Percentiles rank a stretch among this genome's conserved stretches.
These are phyloP conservation scores for Petrolisthes cinctipes DNA, from an alignment of 2,888 invertebrate genomes.

Conservation along the genomic window DNA sequence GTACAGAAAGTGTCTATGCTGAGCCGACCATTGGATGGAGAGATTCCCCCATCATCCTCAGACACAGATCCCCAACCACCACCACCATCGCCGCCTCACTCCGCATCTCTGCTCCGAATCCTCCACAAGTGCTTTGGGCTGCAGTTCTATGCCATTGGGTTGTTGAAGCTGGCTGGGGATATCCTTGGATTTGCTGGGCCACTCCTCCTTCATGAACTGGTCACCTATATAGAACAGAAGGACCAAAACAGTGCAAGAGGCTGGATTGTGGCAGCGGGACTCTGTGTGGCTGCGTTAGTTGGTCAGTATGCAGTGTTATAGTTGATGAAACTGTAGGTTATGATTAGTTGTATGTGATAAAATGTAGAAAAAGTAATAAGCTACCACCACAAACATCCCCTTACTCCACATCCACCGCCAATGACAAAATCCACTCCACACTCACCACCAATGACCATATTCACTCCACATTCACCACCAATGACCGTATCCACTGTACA, in stretches of 20 bases:
- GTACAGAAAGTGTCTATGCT: slow-evolving; percentile 39
- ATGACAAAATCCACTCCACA: too few species aligned
- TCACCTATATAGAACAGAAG: slow-evolving; percentile 82
- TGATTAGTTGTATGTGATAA: too few species aligned
- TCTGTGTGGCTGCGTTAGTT: slow-evolving; percentile 78
- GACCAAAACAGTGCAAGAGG: slow-evolving; percentile 74
- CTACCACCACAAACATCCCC: too few species aligned
- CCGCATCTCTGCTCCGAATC: slow-evolving; percentile 75
- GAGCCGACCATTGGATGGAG: slow-evolving; percentile 23
- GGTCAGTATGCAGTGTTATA: slow-evolving; percentile 73
- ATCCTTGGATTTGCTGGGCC: slow-evolving; percentile 89
- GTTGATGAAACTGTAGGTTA: background rate
- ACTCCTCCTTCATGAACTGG: slow-evolving; percentile 84
- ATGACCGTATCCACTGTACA: too few species aligned
- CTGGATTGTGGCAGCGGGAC: slow-evolving; percentile 77
- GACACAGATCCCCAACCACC: background rate
- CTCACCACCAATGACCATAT: too few species aligned
- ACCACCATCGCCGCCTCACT: background rate
- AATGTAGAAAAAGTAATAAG: too few species aligned
- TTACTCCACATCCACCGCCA: too few species aligned
- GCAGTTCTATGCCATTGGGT: slow-evolving; percentile 86
- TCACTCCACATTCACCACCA: too few species aligned
- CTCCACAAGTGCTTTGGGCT: slow-evolving; percentile 82
- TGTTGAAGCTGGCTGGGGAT: slow-evolving; percentile 86
- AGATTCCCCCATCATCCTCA: background rate